phyloP scores from a whole-genome alignment of 2,113 vertebrate species.

The Crotalus horridus region DNA sequence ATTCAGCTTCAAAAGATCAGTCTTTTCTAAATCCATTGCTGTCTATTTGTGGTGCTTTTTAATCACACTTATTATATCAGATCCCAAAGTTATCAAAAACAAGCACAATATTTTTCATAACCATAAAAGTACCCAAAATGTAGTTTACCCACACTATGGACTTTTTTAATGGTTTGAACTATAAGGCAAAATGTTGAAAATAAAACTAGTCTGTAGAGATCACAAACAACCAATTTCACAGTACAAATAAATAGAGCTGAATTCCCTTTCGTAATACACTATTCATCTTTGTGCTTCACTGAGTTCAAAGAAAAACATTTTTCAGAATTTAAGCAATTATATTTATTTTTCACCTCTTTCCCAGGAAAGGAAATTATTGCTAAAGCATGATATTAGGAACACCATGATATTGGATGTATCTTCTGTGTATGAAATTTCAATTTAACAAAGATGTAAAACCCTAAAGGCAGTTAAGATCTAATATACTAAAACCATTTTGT shows the following conservation, averaged over 20 bases:
- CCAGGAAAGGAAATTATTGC: slow-evolving; percentile 62
- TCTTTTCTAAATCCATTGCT: neutral
- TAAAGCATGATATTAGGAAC: slow-evolving; percentile 66
- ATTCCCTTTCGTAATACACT: slow-evolving; percentile 74
- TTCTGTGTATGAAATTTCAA: slow-evolving; percentile 70
- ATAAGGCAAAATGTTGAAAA: slow-evolving; percentile 50
- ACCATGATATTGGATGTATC: slow-evolving; percentile 56
- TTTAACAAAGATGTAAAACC: slow-evolving; percentile 66
- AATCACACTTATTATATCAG: slow-evolving; percentile 5
- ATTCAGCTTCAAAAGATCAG: neutral
- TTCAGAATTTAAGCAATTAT: slow-evolving; percentile 74
- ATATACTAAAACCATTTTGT: slow-evolving; percentile 56
- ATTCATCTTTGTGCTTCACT: slow-evolving; percentile 74
- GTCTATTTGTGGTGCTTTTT: slow-evolving; percentile 25
- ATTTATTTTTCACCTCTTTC: slow-evolving; percentile 61
- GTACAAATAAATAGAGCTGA: slow-evolving; percentile 74
- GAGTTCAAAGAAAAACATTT: slow-evolving; percentile 73
- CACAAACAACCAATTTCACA: slow-evolving; percentile 75
- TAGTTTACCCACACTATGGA: slow-evolving; percentile 29
- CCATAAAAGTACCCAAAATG: slow-evolving; percentile 21
- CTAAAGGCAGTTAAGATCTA: slow-evolving; percentile 53
- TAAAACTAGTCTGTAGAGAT: slow-evolving; percentile 62
- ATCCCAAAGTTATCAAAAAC: slow-evolving; percentile 24
- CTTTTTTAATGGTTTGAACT: slow-evolving; percentile 49
- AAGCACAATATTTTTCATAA: slow-evolving; percentile 29